Evolutionary conservation across 2,797 vertebrate genomes (phyloP).

Genomic region (Capromys pilorides): DNA sequence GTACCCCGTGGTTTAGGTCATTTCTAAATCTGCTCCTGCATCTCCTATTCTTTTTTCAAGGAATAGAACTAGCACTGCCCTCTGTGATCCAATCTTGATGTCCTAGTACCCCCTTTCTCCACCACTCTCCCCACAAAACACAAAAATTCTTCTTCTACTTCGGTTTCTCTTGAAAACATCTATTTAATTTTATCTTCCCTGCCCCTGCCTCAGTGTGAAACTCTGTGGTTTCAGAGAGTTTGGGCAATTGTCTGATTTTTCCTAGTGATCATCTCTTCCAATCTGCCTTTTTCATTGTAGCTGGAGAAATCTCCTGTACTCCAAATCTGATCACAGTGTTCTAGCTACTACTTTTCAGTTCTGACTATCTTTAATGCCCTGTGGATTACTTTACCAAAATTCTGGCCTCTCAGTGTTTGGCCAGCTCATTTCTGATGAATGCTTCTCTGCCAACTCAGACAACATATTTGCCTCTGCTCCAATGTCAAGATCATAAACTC

Average conservation of each 20-base stretch:
- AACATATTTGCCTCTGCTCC: not conserved
- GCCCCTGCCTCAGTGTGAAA: not conserved
- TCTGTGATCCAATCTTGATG: not conserved
- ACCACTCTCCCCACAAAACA: not conserved
- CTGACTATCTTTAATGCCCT: not conserved
- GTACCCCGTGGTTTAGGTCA: not conserved
- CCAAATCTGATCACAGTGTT: not conserved
- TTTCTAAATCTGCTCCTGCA: not conserved
- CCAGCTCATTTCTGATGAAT: not conserved
- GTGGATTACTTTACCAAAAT: not conserved
- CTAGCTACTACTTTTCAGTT: not conserved
- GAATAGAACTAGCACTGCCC: not conserved
- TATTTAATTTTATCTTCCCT: not conserved
- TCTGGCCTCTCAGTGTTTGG: not conserved
- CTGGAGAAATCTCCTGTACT: not conserved
- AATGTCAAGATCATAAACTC: not conserved
- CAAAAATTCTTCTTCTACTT: not conserved
- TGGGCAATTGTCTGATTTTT: not conserved
- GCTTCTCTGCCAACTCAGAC: not conserved
- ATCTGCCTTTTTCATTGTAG: not conserved
- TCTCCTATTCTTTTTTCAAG: not conserved
- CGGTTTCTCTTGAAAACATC: not conserved
- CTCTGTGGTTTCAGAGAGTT: not conserved
- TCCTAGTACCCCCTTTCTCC: not conserved
- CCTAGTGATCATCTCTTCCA: not conserved